Percentiles rank a stretch among this genome's conserved stretches.
Evolutionary conservation across 2,113 vertebrate species (phyloP).

Genomic region (Lasiurus cinereus): DNA sequence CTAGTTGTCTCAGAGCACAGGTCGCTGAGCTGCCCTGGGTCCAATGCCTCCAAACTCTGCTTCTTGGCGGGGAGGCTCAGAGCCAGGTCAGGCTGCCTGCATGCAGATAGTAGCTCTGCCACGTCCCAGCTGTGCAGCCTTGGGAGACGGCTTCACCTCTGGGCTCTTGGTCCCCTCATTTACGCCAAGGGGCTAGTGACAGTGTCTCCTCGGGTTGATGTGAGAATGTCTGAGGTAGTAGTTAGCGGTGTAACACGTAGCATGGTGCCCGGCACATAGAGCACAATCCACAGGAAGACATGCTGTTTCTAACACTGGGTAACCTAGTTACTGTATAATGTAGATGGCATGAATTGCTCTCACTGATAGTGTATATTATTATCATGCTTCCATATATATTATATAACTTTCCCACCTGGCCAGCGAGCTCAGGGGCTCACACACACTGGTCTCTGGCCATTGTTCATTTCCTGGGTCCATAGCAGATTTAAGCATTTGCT

Average conservation of each 20-base stretch:
- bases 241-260: background rate
- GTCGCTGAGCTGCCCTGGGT: background rate
- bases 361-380: background rate
- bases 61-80: background rate
- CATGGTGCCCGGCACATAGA: rapidly evolving
- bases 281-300: too few relatives aligned
- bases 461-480: background rate
- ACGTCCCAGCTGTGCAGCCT: background rate
- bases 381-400: background rate
- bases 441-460: background rate
- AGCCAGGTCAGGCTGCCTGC: background rate
- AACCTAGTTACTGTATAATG: background rate
- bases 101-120: too few relatives aligned
- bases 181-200: too few relatives aligned
- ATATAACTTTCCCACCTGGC: background rate
- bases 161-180: background rate
- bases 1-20: background rate
- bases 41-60: background rate
- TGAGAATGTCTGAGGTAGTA: background rate
- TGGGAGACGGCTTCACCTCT: background rate
- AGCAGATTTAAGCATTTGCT: background rate
- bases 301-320: rapidly evolving
- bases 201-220: rapidly evolving
- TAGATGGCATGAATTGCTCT: background rate
- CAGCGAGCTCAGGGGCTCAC: background rate